Conservation (phyloP, 1,140 invertebrate genomes). For the Aphidius gifuensis region DNA sequence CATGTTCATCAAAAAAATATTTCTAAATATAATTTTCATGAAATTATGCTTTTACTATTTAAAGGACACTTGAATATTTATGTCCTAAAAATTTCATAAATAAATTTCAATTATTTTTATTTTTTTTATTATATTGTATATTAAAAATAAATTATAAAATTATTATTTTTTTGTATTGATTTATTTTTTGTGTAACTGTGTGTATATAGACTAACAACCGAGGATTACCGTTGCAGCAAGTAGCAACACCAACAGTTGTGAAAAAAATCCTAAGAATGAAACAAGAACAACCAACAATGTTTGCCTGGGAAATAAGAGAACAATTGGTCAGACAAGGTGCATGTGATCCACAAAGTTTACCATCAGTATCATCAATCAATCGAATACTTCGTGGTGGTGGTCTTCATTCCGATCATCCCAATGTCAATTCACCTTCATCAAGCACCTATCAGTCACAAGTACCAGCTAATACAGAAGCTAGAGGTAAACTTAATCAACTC, state of each 20-base stretch:
- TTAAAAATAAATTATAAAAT: neutral
- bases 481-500: constrained; percentile 29
- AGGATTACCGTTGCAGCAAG: constrained; percentile 69
- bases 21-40: too few species aligned
- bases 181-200: constrained; percentile 10
- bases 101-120: too few species aligned
- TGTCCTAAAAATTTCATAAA: too few species aligned
- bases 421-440: constrained; percentile 40
- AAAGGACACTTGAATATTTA: too few species aligned
- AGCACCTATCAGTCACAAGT: constrained; percentile 26
- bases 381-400: constrained; percentile 86
- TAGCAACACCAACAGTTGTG: constrained; percentile 87
- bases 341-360: constrained; percentile 82
- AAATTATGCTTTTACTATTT: too few species aligned
- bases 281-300: constrained; percentile 88
- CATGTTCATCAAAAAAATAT: too few species aligned
- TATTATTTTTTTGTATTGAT: constrained; percentile 4
- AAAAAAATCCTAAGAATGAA: constrained; percentile 88
- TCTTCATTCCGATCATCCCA: constrained; percentile 46
- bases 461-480: constrained; percentile 24
- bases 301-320: constrained; percentile 91
- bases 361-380: constrained; percentile 93
- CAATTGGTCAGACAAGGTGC: constrained; percentile 78
- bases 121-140: too few species aligned
- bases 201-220: constrained; percentile 19